These are phyloP conservation scores for Podiceps cristatus DNA, from an alignment of 2,113 vertebrate species.

Conservation along the genomic window DNA sequence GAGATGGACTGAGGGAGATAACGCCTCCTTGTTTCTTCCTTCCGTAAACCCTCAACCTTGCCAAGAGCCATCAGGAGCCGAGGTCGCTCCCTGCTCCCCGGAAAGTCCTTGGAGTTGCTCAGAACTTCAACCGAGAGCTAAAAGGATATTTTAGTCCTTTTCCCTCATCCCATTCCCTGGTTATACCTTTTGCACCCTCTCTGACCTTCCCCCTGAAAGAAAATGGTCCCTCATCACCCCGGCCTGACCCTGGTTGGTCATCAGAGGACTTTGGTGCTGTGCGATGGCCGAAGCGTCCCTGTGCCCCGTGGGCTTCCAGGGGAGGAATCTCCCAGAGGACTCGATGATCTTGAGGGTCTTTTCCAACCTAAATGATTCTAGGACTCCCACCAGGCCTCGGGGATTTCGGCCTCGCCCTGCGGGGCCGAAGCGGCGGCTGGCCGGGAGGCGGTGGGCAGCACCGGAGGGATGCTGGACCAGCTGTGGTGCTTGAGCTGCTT, in stretches of 20 bases:
- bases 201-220: not conserved
- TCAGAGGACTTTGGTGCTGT: not conserved
- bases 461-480: not conserved
- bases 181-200: not conserved
- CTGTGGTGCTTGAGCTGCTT: not conserved
- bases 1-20: not conserved
- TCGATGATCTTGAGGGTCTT: not conserved
- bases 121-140: not conserved
- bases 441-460: not conserved
- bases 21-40: not conserved
- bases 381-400: not conserved
- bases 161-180: not conserved
- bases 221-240: not conserved
- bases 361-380: not conserved
- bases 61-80: fast-evolving
- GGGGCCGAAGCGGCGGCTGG: not conserved
- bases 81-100: fast-evolving
- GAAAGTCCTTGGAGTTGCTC: not conserved
- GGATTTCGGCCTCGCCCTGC: not conserved
- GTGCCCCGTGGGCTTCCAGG: not conserved
- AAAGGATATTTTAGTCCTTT: not conserved
- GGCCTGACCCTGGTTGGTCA: fast-evolving
- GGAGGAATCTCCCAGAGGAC: not conserved
- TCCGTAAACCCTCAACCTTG: not conserved
- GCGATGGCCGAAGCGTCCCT: not conserved